A percentile compares a stretch with the other conserved stretches of the same genome.
Conservation (phyloP, 2,888 invertebrate genomes). For the Strigamia maritima region DNA sequence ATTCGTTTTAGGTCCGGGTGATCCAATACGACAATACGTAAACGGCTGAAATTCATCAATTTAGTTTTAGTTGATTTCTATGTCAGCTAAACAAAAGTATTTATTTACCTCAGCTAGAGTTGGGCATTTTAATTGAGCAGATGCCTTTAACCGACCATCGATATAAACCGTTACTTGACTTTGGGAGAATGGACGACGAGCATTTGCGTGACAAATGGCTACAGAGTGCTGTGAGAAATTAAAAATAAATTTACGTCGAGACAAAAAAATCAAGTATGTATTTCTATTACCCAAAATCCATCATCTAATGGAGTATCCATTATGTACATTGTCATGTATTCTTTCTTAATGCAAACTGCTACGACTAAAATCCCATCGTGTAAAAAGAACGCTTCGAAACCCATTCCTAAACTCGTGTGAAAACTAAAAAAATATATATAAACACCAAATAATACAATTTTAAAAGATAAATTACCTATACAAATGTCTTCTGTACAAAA, state of each 20-base stretch:
- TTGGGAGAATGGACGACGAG: conserved; percentile 59
- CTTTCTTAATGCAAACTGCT: conserved; percentile 59
- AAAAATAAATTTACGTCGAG: neutral
- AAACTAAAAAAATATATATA: conserved; percentile 55
- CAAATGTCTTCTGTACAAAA: conserved; percentile 55
- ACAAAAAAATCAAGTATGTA: conserved; percentile 12
- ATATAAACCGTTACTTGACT: conserved; percentile 61
- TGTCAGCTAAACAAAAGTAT: conserved; percentile 25
- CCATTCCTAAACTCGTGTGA: conserved; percentile 56
- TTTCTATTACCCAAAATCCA: conserved; percentile 55
- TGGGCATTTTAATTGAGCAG: conserved; percentile 59
- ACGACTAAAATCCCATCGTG: conserved; percentile 59
- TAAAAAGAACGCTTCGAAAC: conserved; percentile 62
- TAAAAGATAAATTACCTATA: conserved; percentile 52
- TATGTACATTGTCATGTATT: conserved; percentile 59
- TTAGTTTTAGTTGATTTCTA: neutral
- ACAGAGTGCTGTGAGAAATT: conserved; percentile 57
- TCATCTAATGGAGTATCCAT: conserved; percentile 53
- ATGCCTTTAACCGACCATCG: conserved; percentile 59
- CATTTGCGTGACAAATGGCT: conserved; percentile 55
- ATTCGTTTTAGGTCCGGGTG: conserved; percentile 46
- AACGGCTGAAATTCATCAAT: conserved; percentile 50
- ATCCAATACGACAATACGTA: conserved; percentile 54
- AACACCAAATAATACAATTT: neutral
- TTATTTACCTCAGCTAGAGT: conserved; percentile 60